Evolutionary conservation across 1,140 invertebrate species (phyloP), one percentile per base, ranked within the genome.

Genomic region (Zelostemma sp.): DNA sequence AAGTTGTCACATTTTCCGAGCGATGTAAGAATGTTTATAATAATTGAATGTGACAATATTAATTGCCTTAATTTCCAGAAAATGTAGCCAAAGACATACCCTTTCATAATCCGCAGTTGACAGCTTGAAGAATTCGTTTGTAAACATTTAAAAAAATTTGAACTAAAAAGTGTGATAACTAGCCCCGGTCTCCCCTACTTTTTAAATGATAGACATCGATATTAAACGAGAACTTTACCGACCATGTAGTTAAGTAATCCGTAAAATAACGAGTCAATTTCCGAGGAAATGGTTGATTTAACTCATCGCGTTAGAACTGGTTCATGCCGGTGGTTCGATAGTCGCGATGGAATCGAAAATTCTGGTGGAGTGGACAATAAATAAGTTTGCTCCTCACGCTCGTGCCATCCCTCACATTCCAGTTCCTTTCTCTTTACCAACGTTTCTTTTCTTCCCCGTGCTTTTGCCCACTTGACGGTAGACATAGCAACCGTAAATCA

Each of bases 401-500:
- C 41, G 47, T 46, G 56, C 65, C 65, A 68, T 54, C 21, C 21
- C 21, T 54, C 35, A 49, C 56, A 25, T 4, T 18, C 2, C 38
- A 50, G 55, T 47, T 60, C 46, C 45, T 65, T 64, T 43, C 45
- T 43, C 43, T 61, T 57, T 57, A 15, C 47, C 17, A 11, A 28
- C 60, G 6, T 33, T 3, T 28, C 43, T 25, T 25, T 12, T 14
- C 38, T 55, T 56, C 55, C 12, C 12, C 15, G 25, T 6, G 6
- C 31, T 12, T 51, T 50, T 33, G 28, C 53, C 51, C 49, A 46
- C 53, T 66, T 28, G 31, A 46, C 48, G 46, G 45, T 66, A 51
- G 56, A 70, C 71, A 69, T 66, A n/a, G n/a, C n/a, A n/a, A n/a
- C 59, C 74, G 74, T 79, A 79, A 77, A 79, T 78, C 76, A 78